Evolutionary conservation across 2,888 invertebrate species (phyloP), one percentile per base, ranked within the genome.

Genomic region (Oscheius sp.): DNA sequence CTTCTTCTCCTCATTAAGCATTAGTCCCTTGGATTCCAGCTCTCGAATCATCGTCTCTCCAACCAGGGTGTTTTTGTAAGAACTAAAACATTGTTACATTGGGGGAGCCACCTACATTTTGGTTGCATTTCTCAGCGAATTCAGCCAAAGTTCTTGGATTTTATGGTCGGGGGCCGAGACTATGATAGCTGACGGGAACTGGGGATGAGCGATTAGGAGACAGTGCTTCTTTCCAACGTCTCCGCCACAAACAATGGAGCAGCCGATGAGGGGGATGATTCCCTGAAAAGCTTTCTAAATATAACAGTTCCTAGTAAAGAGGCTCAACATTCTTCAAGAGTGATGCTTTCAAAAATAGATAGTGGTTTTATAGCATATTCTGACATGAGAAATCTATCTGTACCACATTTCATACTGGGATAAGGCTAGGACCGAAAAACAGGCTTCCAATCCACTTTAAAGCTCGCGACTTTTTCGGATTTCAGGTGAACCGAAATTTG

Each of bases 171-270:
- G 75, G 1, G 86, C 85, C 2, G 84, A 78, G 4, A 86, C 79
- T 35, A 86, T 83, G 51, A 86, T 78, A 2, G 86, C 83, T 0
- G 80, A 74, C n/a, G 85, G 79, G 47, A 86, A 78, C 70, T 85
- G 86, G 1, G 84, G 84, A 75, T 86, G 85, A 35, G 86, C 85
- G 73, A 86, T 84, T 35, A 86, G 77, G 2, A 86, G 77, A 59
- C 86, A 86, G 63, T 85, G 82, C 37, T 83, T 80, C 75, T 80
- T 81, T 51, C 84, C 84, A 33, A 83, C 80, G 68, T 86, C 86
- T 1, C 86, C 86, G 0, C 86, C 86, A 3, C 83, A 81, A 0
- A 85, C 85, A 62, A 86, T 85, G 2, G 85, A 85, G 57, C 86
- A 86, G 10, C 85, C 85, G 51, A 85, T 85, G 9, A 86, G 78